These are phyloP conservation scores for Stercorarius parasiticus DNA, from an alignment of 2,113 vertebrate genomes.

Conservation along the genomic window DNA sequence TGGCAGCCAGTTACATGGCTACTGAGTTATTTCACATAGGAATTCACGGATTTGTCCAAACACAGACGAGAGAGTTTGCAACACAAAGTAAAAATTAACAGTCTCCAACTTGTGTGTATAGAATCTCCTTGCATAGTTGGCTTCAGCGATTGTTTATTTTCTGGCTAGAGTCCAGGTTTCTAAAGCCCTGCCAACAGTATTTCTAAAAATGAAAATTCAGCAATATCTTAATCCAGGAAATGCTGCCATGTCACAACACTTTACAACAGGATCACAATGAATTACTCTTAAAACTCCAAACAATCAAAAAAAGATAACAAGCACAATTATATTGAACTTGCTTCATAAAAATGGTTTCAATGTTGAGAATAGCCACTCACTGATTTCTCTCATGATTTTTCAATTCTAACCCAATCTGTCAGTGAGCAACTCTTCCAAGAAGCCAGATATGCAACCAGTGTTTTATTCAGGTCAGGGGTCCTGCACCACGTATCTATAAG, in stretches of 20 bases:
- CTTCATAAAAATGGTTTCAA: background rate
- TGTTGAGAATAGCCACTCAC: background rate
- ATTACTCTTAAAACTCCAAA: background rate
- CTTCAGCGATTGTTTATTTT: background rate
- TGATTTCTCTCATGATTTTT: background rate
- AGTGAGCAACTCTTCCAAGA: background rate
- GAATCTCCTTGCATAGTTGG: background rate
- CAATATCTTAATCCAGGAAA: constrained; percentile 4
- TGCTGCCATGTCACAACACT: background rate
- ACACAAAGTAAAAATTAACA: background rate
- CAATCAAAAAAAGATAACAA: background rate
- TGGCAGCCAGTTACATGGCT: fast-evolving
- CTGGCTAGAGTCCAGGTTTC: constrained; percentile 5
- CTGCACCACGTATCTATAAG: background rate
- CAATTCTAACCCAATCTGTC: background rate
- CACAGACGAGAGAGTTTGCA: background rate
- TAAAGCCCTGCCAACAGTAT: background rate
- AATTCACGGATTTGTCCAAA: background rate
- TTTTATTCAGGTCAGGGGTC: background rate
- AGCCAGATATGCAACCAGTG: background rate
- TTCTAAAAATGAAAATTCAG: constrained; percentile 13
- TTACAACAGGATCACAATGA: background rate
- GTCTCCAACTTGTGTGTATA: background rate
- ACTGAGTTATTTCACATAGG: background rate
- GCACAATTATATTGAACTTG: background rate